Conservation (phyloP, 2,888 invertebrate species). For the Tachina lurida region DNA sequence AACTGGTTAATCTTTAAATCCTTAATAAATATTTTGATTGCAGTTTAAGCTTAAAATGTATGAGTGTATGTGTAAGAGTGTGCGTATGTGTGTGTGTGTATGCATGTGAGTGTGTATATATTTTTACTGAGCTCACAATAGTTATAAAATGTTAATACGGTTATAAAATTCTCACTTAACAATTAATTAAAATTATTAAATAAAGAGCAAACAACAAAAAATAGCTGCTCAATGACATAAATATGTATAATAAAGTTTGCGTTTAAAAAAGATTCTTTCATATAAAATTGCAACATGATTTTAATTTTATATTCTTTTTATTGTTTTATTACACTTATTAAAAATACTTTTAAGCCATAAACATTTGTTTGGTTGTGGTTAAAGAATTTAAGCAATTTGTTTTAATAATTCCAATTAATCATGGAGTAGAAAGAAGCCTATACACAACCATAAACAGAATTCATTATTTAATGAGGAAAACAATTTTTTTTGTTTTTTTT, state of each 20-base stretch:
- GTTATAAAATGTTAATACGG: constrained; percentile 18
- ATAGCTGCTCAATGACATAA: constrained; percentile 29
- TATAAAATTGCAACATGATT: constrained; percentile 14
- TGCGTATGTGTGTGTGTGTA: too few species aligned
- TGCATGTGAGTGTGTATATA: too few species aligned
- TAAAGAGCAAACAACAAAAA: constrained; percentile 9
- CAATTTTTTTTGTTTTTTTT: not conserved
- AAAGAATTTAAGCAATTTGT: constrained; percentile 43
- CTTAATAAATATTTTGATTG: not conserved
- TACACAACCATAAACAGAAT: too few species aligned
- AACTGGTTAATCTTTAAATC: constrained; percentile 3
- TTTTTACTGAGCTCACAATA: not conserved
- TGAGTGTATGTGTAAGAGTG: too few species aligned
- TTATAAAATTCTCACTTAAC: constrained; percentile 39
- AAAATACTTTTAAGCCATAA: constrained; percentile 17
- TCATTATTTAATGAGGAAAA: too few species aligned
- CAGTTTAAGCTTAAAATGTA: not conserved
- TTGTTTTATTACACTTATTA: constrained; percentile 39
- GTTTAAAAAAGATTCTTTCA: not conserved
- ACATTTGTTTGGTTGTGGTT: constrained; percentile 33
- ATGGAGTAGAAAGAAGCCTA: not conserved
- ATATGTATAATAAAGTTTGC: not conserved
- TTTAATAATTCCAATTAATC: constrained; percentile 27
- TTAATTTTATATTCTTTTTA: not conserved
- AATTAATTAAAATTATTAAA: constrained; percentile 48